phyloP scores from a whole-genome alignment of 2,888 invertebrate species.

The Chrysolina oricalcia region DNA sequence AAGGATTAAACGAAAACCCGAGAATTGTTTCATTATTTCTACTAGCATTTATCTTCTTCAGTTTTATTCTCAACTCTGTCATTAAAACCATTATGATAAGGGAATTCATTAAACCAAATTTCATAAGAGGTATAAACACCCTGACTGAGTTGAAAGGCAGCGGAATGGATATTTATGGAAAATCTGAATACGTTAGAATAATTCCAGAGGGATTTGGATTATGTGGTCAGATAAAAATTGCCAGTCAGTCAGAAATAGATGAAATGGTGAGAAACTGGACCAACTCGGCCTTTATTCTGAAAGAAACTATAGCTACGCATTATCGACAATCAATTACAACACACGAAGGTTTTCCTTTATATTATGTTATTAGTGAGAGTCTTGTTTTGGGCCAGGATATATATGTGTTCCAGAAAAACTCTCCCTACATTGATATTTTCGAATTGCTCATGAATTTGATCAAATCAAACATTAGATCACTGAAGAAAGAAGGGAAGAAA shows the following conservation, averaged over 20 bases:
- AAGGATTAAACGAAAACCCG: neutral
- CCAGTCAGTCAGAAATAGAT: neutral
- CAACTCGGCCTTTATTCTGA: neutral
- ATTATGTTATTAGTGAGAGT: neutral
- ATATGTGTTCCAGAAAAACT: neutral
- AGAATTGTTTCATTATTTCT: neutral
- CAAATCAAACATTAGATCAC: neutral
- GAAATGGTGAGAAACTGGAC: neutral
- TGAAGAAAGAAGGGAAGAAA: neutral
- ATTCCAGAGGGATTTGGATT: slow-evolving; percentile 6
- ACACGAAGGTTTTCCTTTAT: neutral
- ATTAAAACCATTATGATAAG: neutral
- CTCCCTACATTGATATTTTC: slow-evolving; percentile 4
- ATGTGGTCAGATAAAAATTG: slow-evolving; percentile 1
- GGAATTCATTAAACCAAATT: neutral
- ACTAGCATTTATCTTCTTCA: slow-evolving; percentile 10
- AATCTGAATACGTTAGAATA: neutral
- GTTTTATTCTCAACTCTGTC: neutral
- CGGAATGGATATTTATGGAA: slow-evolving; percentile 6
- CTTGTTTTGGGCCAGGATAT: neutral
- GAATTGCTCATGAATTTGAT: neutral
- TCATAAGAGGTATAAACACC: neutral
- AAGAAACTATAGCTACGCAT: neutral
- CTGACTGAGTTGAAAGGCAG: neutral
- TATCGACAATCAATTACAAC: neutral